Evolutionary conservation across 2,888 invertebrate species (phyloP).

Genomic region (Zygogramma bicolorata): DNA sequence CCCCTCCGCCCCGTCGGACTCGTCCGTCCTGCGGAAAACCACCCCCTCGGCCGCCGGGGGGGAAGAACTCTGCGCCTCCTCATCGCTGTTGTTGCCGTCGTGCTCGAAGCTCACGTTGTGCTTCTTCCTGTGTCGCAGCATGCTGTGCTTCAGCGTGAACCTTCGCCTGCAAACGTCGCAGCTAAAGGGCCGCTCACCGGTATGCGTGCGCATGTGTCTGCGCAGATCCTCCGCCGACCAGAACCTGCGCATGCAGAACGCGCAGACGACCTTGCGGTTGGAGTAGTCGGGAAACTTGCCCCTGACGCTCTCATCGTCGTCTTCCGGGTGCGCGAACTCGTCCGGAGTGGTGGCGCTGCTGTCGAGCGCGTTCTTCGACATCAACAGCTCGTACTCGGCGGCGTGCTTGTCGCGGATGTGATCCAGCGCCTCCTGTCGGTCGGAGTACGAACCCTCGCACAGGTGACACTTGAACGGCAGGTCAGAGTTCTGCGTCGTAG

Average conservation of each 20-base stretch:
- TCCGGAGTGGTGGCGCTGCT: conserved; percentile 69
- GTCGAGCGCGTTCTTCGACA: conserved; percentile 84
- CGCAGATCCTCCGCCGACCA: conserved; percentile 95
- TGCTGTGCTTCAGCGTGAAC: conserved; percentile 94
- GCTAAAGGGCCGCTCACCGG: conserved; percentile 91
- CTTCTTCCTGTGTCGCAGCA: conserved; percentile 93
- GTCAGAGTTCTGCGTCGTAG: conserved; percentile 70
- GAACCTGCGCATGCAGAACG: conserved; percentile 92
- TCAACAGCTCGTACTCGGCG: conserved; percentile 83
- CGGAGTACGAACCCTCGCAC: conserved; percentile 88
- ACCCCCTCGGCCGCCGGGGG: conserved; percentile 14
- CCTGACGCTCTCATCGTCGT: conserved; percentile 79
- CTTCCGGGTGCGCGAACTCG: conserved; percentile 69
- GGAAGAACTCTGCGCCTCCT: conserved; percentile 57
- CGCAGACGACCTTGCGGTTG: conserved; percentile 89
- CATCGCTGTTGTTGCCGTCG: conserved; percentile 67
- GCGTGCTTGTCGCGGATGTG: conserved; percentile 84
- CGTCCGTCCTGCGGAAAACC: conserved; percentile 68
- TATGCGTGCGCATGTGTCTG: conserved; percentile 94
- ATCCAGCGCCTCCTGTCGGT: conserved; percentile 82
- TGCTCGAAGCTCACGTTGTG: conserved; percentile 74
- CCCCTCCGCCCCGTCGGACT: conserved; percentile 69
- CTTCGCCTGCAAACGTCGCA: conserved; percentile 90
- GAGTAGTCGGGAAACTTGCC: conserved; percentile 90
- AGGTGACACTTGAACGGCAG: conserved; percentile 92